Base-by-base conservation (phyloP, 1,140 invertebrate genomes). In the Scaptomyza pallida region DNA sequence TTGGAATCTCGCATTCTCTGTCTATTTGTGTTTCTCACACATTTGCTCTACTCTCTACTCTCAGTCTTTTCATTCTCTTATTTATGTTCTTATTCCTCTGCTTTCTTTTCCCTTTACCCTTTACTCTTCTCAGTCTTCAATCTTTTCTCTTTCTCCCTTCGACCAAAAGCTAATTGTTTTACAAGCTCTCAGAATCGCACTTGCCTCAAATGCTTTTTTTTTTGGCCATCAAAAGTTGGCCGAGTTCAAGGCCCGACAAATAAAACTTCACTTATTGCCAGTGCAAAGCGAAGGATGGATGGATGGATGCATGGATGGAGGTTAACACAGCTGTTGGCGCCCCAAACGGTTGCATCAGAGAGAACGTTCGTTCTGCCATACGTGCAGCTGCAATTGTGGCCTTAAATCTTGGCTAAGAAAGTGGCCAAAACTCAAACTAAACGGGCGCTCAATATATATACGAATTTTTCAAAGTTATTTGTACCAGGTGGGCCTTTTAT, bases 381-480 rank as follows among this genome's bases (percentile, higher is more conserved):
- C 16, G 15, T 63, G 55, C 62, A 59, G 26, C 26, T 47, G 57
- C 44, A 17, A 17, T 13, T 33, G 30, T 67, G 62, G 69, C 47
- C 54, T 52, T 72, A 72, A 72, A 59, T 72, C 69, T 59, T 59
- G 41, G 61, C 65, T n/a, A 64, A 45, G 60, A 56, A 56, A 63
- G 50, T 65, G 68, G 41, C 62, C 63, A 15, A 50, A 55, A 55
- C 52, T 67, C 54, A 45, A 47, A 17, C 75, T 44, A 21, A 26
- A 6, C 23, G 4, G 65, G 65, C 69, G 71, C 88, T 86, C 78
- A 71, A 85, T 85, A 26, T 23, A 0, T 5, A 23, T 23, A 81
- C 68, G 86, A 54, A 85, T 86, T 80, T 86, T 56, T 81, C 64
- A 81, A 85, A 85, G 73, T 81, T 86, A 86, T 86, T 74, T 81